Evolutionary conservation across 1,140 invertebrate genomes (phyloP).

Genomic region (Pogonomyrmex californicus): DNA sequence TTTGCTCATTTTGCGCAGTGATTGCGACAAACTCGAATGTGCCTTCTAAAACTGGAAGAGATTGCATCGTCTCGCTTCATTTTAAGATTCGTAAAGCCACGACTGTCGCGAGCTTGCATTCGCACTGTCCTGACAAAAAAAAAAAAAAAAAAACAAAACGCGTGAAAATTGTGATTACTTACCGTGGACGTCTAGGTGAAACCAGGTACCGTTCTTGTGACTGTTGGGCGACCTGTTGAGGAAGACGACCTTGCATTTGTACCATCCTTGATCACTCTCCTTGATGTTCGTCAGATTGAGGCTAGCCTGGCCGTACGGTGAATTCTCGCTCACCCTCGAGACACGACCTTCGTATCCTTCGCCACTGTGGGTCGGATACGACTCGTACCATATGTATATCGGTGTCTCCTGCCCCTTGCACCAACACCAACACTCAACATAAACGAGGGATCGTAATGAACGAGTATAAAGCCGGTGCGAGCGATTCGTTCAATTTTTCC

Average conservation of each 20-base stretch:
- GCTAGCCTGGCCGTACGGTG: conserved; percentile 95
- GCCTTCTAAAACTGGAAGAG: neutral
- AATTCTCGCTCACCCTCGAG: conserved; percentile 94
- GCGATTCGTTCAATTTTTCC: conserved; percentile 17
- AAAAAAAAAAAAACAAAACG: neutral
- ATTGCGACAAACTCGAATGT: neutral
- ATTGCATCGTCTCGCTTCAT: neutral
- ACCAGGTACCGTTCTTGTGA: conserved; percentile 97
- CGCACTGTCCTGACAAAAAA: neutral
- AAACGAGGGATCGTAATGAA: conserved; percentile 78
- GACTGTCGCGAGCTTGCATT: neutral
- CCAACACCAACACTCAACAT: conserved; percentile 85
- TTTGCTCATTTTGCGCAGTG: neutral
- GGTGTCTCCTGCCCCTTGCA: conserved; percentile 96
- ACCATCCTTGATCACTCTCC: conserved; percentile 98
- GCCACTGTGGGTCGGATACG: conserved; percentile 97
- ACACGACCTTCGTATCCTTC: conserved; percentile 97
- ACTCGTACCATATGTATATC: conserved; percentile 99
- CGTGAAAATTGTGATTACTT: conserved; percentile 76
- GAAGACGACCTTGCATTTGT: conserved; percentile 98
- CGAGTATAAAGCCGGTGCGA: conserved; percentile 68
- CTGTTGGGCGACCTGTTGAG: conserved; percentile 96
- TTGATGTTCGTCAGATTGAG: conserved; percentile 97
- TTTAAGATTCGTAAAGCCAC: neutral
- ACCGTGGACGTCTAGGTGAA: conserved; percentile 97